Evolutionary conservation across 2,113 vertebrate genomes (phyloP).

Genomic region (Macroglossus sobrinus): DNA sequence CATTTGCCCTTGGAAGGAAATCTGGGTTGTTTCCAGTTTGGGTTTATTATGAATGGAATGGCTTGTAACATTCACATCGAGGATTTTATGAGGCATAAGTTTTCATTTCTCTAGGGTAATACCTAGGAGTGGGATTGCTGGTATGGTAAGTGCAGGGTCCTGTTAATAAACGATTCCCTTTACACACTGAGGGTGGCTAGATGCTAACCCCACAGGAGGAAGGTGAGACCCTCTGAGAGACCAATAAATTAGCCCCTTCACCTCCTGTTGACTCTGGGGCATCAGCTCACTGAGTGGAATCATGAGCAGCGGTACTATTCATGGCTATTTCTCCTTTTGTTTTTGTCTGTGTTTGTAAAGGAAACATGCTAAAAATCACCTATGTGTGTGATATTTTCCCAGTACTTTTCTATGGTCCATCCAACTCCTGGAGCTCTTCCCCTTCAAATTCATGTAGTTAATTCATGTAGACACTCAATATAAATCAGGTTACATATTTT

Average conservation of each 20-base stretch:
- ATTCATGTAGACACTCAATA: not conserved
- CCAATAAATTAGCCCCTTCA: too few species aligned
- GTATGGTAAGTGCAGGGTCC: too few species aligned
- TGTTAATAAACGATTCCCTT: not conserved
- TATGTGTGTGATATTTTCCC: not conserved
- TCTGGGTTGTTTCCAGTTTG: not conserved
- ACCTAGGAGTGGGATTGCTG: not conserved
- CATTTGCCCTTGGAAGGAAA: not conserved
- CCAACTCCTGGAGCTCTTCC: not conserved
- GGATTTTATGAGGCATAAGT: not conserved
- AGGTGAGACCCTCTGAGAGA: not conserved
- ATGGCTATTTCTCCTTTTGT: not conserved
- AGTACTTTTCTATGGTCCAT: not conserved
- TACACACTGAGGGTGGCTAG: not conserved
- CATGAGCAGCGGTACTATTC: not conserved
- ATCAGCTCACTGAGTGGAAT: too few species aligned
- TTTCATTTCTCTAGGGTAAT: not conserved
- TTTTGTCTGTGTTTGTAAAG: not conserved
- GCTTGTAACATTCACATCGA: not conserved
- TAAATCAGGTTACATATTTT: not conserved
- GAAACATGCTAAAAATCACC: not conserved
- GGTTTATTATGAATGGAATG: not conserved
- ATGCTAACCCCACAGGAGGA: not conserved
- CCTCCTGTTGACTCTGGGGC: not conserved
- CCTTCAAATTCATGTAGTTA: not conserved